These are phyloP conservation scores for Paragorgia papillata DNA, from an alignment of 92 coral and sea anemone species.

Conservation along the genomic window DNA sequence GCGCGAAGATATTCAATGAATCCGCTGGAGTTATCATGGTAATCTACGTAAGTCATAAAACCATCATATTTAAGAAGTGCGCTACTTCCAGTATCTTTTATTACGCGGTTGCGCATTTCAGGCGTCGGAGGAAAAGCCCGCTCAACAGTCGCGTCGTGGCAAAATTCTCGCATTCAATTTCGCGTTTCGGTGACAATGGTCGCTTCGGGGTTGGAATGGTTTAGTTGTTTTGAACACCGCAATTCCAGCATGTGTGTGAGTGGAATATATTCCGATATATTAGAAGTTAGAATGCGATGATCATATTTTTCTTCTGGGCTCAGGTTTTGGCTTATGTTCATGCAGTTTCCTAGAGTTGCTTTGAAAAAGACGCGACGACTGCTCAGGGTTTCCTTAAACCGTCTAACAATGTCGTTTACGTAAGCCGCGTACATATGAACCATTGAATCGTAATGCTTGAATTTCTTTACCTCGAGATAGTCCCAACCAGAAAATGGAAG, in stretches of 20 bases:
- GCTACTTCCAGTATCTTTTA: background rate
- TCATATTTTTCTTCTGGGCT: constrained; percentile 57
- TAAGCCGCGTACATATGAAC: constrained; percentile 66
- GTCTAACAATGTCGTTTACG: constrained; percentile 53
- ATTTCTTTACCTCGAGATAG: constrained; percentile 57
- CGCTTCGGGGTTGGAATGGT: constrained; percentile 44
- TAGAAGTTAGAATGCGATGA: constrained; percentile 68
- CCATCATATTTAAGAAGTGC: background rate
- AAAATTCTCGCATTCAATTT: constrained; percentile 19
- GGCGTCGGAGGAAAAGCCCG: background rate
- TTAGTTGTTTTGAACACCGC: constrained; percentile 51
- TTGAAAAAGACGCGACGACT: constrained; percentile 35
- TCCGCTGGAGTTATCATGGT: constrained; percentile 48
- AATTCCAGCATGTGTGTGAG: constrained; percentile 45
- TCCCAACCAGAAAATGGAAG: constrained; percentile 76
- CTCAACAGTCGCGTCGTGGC: background rate
- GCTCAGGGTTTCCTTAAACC: constrained; percentile 39
- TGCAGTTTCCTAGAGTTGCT: constrained; percentile 59
- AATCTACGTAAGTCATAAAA: constrained; percentile 44
- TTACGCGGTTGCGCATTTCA: background rate
- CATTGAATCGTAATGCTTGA: constrained; percentile 40
- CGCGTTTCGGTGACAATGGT: constrained; percentile 57
- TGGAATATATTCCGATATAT: constrained; percentile 62
- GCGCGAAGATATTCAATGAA: constrained; percentile 65
- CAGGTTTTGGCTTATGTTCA: constrained; percentile 43